phyloP scores from a whole-genome alignment of 2,888 invertebrate genomes.

The Pheosia tremula region DNA sequence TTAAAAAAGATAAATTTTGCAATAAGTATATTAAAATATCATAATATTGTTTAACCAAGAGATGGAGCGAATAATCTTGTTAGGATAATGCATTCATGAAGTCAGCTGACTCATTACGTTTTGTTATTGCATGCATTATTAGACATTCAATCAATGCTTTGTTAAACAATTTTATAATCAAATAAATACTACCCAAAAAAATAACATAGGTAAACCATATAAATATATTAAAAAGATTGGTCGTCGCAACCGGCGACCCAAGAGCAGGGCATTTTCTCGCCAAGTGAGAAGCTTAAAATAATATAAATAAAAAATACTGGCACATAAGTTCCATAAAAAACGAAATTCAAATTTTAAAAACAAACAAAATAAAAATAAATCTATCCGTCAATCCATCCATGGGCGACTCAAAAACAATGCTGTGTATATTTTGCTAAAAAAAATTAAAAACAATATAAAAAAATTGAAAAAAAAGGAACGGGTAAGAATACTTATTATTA shows the following conservation, averaged over 20 bases:
- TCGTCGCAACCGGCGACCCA: too few species aligned
- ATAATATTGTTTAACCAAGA: too few species aligned
- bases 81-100: constrained; percentile 12
- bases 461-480: constrained; percentile 39
- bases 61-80: too few species aligned
- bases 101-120: constrained; percentile 31
- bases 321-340: background rate
- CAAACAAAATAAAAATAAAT: background rate
- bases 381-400: constrained; percentile 34
- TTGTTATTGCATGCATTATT: constrained; percentile 14
- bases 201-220: background rate
- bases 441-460: constrained; percentile 38
- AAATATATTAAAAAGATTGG: background rate
- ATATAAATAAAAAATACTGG: background rate
- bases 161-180: background rate
- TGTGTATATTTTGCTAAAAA: constrained; percentile 40
- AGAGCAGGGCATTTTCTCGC: too few species aligned
- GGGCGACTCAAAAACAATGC: constrained; percentile 35
- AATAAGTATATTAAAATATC: too few species aligned
- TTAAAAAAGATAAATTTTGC: too few species aligned
- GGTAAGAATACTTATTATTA: background rate
- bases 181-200: background rate
- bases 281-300: background rate
- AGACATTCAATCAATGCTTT: background rate
- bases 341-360: constrained; percentile 1